A percentile compares a stretch with the other conserved stretches of the same genome.
phyloP scores from a whole-genome alignment of 1,140 invertebrate genomes.

The Trichomalopsis sarcophagae region DNA sequence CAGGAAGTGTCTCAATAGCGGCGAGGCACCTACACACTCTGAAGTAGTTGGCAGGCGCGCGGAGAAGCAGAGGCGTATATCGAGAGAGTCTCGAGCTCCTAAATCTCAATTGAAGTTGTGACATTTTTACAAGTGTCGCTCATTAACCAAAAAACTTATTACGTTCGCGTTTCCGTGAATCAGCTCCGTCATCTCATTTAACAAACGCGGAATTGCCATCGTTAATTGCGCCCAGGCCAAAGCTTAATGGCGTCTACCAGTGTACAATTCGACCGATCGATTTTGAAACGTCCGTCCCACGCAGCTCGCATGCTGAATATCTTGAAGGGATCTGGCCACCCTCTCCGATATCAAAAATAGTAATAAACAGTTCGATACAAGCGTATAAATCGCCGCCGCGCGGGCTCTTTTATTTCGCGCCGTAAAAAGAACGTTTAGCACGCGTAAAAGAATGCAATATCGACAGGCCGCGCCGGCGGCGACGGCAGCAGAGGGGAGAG shows the following conservation, averaged over 20 bases:
- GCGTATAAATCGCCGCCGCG: background rate
- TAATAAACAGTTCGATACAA: background rate
- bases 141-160: slow-evolving; percentile 40
- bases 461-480: background rate
- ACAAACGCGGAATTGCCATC: slow-evolving; percentile 27
- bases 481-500: background rate
- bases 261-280: background rate
- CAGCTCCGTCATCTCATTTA: slow-evolving; percentile 47
- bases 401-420: background rate
- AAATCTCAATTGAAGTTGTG: slow-evolving; percentile 49
- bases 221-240: background rate
- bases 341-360: background rate
- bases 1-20: slow-evolving; percentile 1
- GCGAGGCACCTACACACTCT: background rate
- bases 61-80: slow-evolving; percentile 2
- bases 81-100: background rate
- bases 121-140: slow-evolving; percentile 44
- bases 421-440: background rate
- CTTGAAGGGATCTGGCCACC: background rate
- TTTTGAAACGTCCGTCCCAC: background rate
- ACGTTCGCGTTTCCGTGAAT: slow-evolving; percentile 31
- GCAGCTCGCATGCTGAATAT: background rate
- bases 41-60: slow-evolving; percentile 4
- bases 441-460: slow-evolving; percentile 27
- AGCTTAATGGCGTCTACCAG: too few relatives aligned